Evolutionary conservation across 1,140 invertebrate genomes (phyloP).

Genomic region (Drosophila gunungcola): DNA sequence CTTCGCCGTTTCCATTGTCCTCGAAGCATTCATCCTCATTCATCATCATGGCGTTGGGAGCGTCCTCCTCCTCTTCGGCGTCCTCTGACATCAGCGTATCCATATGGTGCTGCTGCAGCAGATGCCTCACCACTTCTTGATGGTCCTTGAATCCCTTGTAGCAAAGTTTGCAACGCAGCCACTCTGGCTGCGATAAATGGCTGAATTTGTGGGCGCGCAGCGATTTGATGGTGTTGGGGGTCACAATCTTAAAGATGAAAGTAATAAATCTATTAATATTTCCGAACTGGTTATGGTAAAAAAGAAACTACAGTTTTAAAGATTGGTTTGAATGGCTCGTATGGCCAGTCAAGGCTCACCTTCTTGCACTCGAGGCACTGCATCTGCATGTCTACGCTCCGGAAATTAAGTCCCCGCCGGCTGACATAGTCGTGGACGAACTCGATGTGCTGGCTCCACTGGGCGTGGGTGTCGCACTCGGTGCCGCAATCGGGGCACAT

Average conservation of each 20-base stretch:
- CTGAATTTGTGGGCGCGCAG: constrained; percentile 73
- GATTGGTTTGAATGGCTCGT: too few species aligned
- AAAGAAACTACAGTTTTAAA: too few species aligned
- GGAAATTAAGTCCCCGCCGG: constrained; percentile 68
- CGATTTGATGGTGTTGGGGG: constrained; percentile 62
- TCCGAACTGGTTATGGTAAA: too few species aligned
- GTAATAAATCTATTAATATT: too few species aligned
- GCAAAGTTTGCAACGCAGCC: constrained; percentile 77
- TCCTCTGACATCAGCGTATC: constrained; percentile 48
- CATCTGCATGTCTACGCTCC: constrained; percentile 68
- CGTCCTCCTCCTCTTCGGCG: constrained; percentile 8
- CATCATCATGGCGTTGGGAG: background rate
- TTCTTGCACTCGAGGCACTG: constrained; percentile 75
- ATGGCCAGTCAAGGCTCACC: constrained; percentile 26
- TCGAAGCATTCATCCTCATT: constrained; percentile 39
- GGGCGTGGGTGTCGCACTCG: constrained; percentile 65
- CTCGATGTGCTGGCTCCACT: constrained; percentile 78
- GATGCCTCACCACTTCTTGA: constrained; percentile 55
- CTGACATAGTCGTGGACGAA: constrained; percentile 76
- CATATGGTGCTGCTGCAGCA: constrained; percentile 67
- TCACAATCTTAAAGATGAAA: constrained; percentile 45
- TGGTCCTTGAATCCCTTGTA: constrained; percentile 63
- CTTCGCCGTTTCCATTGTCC: constrained; percentile 29
- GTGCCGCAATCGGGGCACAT: constrained; percentile 74
- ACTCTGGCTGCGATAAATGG: constrained; percentile 69